Evolutionary conservation across 2,797 vertebrate genomes (phyloP).

Genomic region (Sebastes flavidus): DNA sequence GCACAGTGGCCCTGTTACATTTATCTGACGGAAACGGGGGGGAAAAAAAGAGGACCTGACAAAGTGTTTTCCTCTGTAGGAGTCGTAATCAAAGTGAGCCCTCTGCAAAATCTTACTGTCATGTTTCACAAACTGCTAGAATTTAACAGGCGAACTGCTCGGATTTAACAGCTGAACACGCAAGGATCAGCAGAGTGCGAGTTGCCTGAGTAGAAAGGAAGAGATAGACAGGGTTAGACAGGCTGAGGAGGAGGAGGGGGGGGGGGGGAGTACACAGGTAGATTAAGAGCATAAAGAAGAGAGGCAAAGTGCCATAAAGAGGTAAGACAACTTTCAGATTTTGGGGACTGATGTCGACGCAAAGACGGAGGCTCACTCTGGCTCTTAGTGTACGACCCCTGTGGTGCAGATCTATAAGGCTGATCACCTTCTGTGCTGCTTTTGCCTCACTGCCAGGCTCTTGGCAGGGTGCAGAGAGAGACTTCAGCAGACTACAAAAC

Average conservation of each 20-base stretch:
- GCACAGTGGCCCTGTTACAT: slow-evolving; percentile 35
- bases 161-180: slow-evolving; percentile 49
- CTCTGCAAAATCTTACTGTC: slow-evolving; percentile 43
- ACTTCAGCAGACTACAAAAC: slow-evolving; percentile 63
- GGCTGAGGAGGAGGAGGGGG: not conserved
- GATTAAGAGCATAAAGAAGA: slow-evolving; percentile 46
- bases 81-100: slow-evolving; percentile 55
- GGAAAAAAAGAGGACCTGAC: slow-evolving; percentile 24
- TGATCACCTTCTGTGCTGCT: slow-evolving; percentile 63
- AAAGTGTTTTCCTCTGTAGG: slow-evolving; percentile 44
- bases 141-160: slow-evolving; percentile 44
- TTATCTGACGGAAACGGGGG: slow-evolving; percentile 40
- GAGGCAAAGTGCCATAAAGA: slow-evolving; percentile 23
- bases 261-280: slow-evolving; percentile 40
- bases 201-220: slow-evolving; percentile 33
- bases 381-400: slow-evolving; percentile 49
- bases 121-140: slow-evolving; percentile 49
- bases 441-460: slow-evolving; percentile 50
- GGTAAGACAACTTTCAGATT: slow-evolving; percentile 42
- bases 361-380: slow-evolving; percentile 28
- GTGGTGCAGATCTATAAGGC: slow-evolving; percentile 68
- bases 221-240: slow-evolving; percentile 35
- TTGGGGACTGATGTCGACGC: slow-evolving; percentile 57
- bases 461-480: slow-evolving; percentile 40
- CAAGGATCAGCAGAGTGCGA: slow-evolving; percentile 46